Evolutionary conservation across 2,888 invertebrate species (phyloP), one percentile per base, ranked within the genome.

Genomic region (Linyphia triangularis): DNA sequence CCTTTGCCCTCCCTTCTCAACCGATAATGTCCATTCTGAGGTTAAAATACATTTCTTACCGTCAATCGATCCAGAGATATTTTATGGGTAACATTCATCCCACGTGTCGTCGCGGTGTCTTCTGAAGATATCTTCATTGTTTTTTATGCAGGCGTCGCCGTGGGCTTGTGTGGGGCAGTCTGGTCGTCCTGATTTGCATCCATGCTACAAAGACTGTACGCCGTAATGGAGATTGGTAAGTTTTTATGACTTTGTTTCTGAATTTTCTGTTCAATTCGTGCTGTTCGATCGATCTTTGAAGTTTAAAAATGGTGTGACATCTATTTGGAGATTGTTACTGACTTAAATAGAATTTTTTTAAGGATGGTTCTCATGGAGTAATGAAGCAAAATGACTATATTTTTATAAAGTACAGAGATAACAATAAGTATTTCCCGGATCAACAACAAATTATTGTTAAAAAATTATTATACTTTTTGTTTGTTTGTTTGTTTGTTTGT

Each of bases 141-240:
- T 51, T n/a, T 28, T 63, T 28, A 70, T 28, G 4, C 24, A 85
- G 85, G 19, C 63, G 78, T 0, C 65, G 73, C 6, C 73, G 73
- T 13, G 37, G 10, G 1, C 43, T 86, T 1, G 63, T 81, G 7
- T 81, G 86, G 86, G 67, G 65, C 5, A 59, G 79, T 24, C 10
- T 86, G 9, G 2, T 73, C 10, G n/a, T 81, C 2, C 67, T 86
- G 16, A 28, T 86, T 19, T 73, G 79, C 59, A 94, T 96, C 1
- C 97, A 98, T 93, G 95, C 96, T 67, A 94, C 95, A n/a, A 98
- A 98, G 93, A 98, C 98, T 0, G 96, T 96, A 92, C 93, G 95
- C 70, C 95, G 98, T 90, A 98, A 98, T 93, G 96, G 95, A 94
- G 98, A 98, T 93, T 98, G 98, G 98, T 95, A 96, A 93, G 85